These are phyloP conservation scores for Nyctibius grandis DNA, from an alignment of 2,797 vertebrate genomes.

Conservation along the genomic window DNA sequence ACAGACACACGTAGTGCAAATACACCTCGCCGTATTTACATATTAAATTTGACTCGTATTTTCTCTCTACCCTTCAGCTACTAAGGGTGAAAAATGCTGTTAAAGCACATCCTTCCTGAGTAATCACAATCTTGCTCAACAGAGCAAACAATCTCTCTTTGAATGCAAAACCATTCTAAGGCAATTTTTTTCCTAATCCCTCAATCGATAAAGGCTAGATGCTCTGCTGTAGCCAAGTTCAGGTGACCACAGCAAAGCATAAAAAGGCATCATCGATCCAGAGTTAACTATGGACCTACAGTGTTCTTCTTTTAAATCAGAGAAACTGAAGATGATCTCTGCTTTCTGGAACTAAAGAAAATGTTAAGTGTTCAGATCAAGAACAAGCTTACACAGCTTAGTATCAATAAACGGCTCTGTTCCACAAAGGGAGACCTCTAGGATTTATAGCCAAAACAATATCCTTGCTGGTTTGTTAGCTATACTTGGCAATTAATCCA, in stretches of 20 bases:
- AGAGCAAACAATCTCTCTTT: not conserved
- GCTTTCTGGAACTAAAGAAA: not conserved
- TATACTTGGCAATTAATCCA: not conserved
- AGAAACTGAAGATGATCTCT: not conserved
- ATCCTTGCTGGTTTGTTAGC: not conserved
- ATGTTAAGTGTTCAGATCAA: not conserved
- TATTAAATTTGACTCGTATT: constrained; percentile 5
- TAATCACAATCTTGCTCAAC: not conserved
- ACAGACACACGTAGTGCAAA: constrained; percentile 57
- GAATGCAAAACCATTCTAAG: not conserved
- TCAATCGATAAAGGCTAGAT: not conserved
- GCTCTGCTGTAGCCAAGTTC: not conserved
- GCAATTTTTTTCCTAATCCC: not conserved
- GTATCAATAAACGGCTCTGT: not conserved
- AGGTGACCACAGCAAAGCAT: not conserved
- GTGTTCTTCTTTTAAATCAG: not conserved
- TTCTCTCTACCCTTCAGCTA: not conserved
- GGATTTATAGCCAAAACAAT: not conserved
- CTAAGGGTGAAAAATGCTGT: not conserved
- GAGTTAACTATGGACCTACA: not conserved
- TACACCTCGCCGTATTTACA: constrained; percentile 6
- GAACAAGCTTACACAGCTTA: not conserved
- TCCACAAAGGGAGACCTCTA: not conserved
- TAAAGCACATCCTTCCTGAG: constrained; percentile 36
- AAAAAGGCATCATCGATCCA: not conserved